phyloP scores from a whole-genome alignment of 2,888 invertebrate genomes.

The Himalopsyche kuldschensis region DNA sequence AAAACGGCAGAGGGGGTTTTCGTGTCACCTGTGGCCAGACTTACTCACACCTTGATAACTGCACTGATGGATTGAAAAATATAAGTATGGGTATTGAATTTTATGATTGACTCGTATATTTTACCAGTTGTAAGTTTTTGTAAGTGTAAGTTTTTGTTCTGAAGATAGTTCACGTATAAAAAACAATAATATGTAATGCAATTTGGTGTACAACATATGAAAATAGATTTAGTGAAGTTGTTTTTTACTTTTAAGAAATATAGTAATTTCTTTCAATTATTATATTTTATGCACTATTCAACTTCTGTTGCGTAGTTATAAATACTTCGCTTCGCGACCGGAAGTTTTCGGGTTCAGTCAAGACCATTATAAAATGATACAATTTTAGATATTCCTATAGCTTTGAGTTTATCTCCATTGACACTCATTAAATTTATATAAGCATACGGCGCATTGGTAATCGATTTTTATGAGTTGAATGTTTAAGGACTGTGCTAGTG shows the following conservation, averaged over 20 bases:
- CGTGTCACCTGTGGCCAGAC: background rate
- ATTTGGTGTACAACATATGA: background rate
- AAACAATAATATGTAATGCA: background rate
- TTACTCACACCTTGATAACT: background rate
- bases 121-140: background rate
- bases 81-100: background rate
- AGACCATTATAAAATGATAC: too few species aligned
- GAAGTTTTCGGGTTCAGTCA: too few species aligned
- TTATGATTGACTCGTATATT: background rate
- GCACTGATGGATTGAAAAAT: background rate
- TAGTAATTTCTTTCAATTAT: too few species aligned
- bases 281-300: too few species aligned
- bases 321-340: too few species aligned
- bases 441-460: too few species aligned
- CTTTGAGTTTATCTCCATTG: too few species aligned
- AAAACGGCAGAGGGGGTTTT: background rate
- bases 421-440: too few species aligned
- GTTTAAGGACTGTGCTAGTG: too few species aligned
- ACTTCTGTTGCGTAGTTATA: too few species aligned
- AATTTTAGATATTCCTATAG: too few species aligned
- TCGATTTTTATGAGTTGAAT: too few species aligned
- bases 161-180: background rate
- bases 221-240: background rate
- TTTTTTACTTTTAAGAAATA: background rate
- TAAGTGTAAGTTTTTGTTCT: background rate